These are phyloP conservation scores for Montipora cactus DNA, from an alignment of 64 coral and sea anemone genomes.

Conservation along the genomic window DNA sequence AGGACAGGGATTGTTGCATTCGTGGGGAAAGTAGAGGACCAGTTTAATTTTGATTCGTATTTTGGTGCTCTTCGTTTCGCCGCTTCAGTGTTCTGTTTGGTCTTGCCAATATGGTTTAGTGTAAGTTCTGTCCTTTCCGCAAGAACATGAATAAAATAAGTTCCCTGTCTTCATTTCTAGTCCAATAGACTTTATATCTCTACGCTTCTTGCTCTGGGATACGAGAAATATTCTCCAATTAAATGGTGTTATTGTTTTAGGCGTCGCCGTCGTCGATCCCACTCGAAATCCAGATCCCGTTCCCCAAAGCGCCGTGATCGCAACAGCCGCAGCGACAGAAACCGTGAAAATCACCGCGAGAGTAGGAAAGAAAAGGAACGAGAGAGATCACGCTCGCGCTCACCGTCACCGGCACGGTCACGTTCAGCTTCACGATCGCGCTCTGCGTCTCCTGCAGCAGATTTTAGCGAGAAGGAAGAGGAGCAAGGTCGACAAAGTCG, in stretches of 20 bases:
- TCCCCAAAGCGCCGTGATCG: constrained; percentile 31
- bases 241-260: constrained; percentile 15
- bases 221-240: background rate
- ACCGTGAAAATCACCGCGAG: constrained; percentile 21
- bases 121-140: too few species aligned
- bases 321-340: background rate
- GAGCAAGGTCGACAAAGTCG: constrained; percentile 68
- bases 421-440: constrained; percentile 69
- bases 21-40: too few species aligned
- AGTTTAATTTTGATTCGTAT: too few species aligned
- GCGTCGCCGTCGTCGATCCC: constrained; percentile 53
- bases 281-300: constrained; percentile 43
- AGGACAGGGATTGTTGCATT: too few species aligned
- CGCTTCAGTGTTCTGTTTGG: too few species aligned
- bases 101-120: too few species aligned
- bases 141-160: too few species aligned
- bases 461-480: constrained; percentile 76
- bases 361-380: constrained; percentile 47
- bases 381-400: constrained; percentile 67
- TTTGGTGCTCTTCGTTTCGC: too few species aligned
- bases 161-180: too few species aligned
- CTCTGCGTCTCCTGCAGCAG: constrained; percentile 59
- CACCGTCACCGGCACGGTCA: constrained; percentile 72
- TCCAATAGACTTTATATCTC: too few species aligned
- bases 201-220: too few species aligned